Base-by-base conservation (phyloP, 1,140 invertebrate species). In the Dendrolimus punctatus region DNA sequence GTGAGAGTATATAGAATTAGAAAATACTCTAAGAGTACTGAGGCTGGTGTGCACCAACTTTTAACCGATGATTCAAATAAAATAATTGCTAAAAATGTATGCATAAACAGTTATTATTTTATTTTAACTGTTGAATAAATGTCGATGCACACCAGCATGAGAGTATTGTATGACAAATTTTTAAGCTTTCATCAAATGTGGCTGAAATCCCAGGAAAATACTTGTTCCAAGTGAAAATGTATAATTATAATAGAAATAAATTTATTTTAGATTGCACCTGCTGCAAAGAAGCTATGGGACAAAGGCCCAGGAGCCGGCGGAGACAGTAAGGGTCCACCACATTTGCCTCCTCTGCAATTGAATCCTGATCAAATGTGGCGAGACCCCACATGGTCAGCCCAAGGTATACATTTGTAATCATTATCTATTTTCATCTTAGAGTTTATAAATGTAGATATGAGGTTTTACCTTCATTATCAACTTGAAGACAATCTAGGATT, bases 311-410 rank as follows among this genome's bases (percentile, higher is more conserved):
- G 95, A 80, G 93, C 93, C 67, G 83, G 80, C 84, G 93, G 93
- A 64, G 91, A 90, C 88, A 91, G 79, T 64, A 85, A 87, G 62
- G 83, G 83, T 5, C 84, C 84, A 39, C 85, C 78, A 6, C 86
- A 87, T 61, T 75, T 90, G 50, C 87, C 89, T 48, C 84, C 95
- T 74, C 90, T 95, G 85, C 92, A 93, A 81, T 86, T 96, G 73
- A 94, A 92, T 73, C 93, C 94, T 79, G 91, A 93, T 75, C 93
- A 94, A 81, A 93, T 94, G 89, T 95, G 94, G 94, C 89, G 94
- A 66, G 94, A 96, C 83, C 91, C 94, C 10, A 94, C 95, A 51
- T 96, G 95, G 95, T 94, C 93, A 70, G 93, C 93, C 58, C 93
- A 94, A 89, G 93, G 93, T 94, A 88, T 23, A 23, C 23, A 23